Evolutionary conservation across 2,113 vertebrate genomes (phyloP), one percentile per base, ranked within the genome.

Genomic region (Lethenteron reissneri): DNA sequence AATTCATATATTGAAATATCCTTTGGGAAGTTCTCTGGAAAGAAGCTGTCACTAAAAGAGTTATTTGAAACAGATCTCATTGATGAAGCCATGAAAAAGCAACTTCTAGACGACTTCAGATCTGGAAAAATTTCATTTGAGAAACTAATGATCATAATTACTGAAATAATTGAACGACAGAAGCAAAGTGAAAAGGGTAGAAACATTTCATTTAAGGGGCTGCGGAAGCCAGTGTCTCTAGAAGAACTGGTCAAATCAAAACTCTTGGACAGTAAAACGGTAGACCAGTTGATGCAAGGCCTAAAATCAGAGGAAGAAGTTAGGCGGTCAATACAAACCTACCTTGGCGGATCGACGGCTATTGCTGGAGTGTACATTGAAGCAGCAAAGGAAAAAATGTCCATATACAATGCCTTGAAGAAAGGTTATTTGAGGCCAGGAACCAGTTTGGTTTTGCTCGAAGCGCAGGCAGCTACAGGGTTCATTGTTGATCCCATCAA

Each of bases 41-140:
- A 88, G 73, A 80, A 87, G 71, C 84, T 85, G 83, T 87, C 87
- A 0, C 81, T 99, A 21, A 96, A 90, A 92, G 90, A 99, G 73
- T 79, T 99, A 74, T 85, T 99, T 83, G 89, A 96, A 72, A 96
- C 92, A 0, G 87, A 90, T 77, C 76, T 96, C 74, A 83, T 99
- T 74, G 89, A 91, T 0, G 85, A 89, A 70, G 82, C 85, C 15
- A 87, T 92, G 77, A 83, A 87, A 10, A 75, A 82, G 64, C 86
- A 78, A 11, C 82, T 99, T 13, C 79, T 96, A 78, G 85, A 86
- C 4, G 89, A 99, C 75, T 97, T 95, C 79, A 86, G 83, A 72
- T 83, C 85, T 0, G 94, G 94, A 58, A 83, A 83, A 0, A 83
- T 99, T 72, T 92, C 89, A 6, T 95, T 90, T 79, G 94, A 99